phyloP scores from a whole-genome alignment of 2,888 invertebrate species.

The Caenorhabditis auriculariae region DNA sequence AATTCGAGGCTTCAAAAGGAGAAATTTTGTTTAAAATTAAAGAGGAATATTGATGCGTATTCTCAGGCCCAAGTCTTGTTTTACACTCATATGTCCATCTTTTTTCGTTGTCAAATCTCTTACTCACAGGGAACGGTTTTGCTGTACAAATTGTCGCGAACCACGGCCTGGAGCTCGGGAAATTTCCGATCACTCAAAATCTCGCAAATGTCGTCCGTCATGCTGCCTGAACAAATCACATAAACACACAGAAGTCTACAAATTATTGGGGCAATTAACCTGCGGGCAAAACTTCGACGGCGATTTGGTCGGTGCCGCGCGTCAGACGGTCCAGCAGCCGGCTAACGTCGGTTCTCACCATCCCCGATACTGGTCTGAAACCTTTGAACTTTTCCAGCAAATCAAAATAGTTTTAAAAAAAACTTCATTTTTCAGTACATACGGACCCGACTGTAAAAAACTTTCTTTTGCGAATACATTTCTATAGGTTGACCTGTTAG shows the following conservation, averaged over 20 bases:
- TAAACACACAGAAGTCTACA: too few relatives aligned
- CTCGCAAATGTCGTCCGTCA: conserved; percentile 49
- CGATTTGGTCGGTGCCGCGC: conserved; percentile 36
- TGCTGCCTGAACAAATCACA: conserved; percentile 34
- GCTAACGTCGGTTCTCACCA: conserved; percentile 35
- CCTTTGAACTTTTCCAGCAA: neutral
- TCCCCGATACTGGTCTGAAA: conserved; percentile 40
- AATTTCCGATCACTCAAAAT: conserved; percentile 44
- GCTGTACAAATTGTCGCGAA: conserved; percentile 72
- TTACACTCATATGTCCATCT: too few relatives aligned
- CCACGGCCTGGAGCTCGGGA: conserved; percentile 71
- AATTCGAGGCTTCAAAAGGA: too few relatives aligned
- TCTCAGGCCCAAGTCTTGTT: too few relatives aligned
- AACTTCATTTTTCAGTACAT: too few relatives aligned
- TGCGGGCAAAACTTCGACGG: conserved; percentile 41
- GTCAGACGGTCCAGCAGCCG: conserved; percentile 30
- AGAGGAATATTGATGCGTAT: too few relatives aligned
- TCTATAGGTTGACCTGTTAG: too few relatives aligned
- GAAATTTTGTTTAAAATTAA: too few relatives aligned
- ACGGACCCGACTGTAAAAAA: too few relatives aligned
- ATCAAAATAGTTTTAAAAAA: too few relatives aligned
- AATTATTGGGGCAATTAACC: conserved; percentile 11
- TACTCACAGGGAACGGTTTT: conserved; percentile 70
- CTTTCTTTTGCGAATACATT: too few relatives aligned
- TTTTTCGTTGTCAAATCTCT: too few relatives aligned